Conservation (phyloP, 2,113 vertebrate genomes). For the Nymphicus hollandicus region DNA sequence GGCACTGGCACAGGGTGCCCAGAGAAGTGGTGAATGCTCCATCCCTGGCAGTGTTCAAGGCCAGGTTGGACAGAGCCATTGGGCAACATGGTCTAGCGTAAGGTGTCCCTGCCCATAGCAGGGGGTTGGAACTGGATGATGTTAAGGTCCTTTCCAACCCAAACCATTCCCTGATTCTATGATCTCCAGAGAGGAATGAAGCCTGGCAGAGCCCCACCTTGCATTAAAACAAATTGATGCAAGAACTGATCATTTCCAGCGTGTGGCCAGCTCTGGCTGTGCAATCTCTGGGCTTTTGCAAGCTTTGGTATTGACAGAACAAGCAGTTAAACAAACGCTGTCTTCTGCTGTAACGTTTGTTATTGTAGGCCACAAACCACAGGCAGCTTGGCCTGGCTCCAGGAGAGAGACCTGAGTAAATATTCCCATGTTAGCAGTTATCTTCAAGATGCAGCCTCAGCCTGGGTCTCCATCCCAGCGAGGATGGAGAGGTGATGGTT, state of each 20-base stretch:
- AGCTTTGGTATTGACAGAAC: conserved; percentile 27
- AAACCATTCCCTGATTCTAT: not conserved
- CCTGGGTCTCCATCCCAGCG: not conserved
- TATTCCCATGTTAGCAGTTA: conserved; percentile 1
- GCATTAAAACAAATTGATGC: not conserved
- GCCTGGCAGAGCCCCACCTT: not conserved
- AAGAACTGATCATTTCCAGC: not conserved
- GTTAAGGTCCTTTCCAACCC: not conserved
- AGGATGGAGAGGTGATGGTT: not conserved
- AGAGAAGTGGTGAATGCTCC: not conserved
- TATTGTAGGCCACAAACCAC: conserved; percentile 49
- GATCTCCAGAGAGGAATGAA: not conserved
- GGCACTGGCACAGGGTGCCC: not conserved
- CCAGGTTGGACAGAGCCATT: not conserved
- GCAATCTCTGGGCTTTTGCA: conserved; percentile 38
- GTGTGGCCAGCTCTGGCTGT: not conserved
- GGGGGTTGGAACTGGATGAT: not conserved
- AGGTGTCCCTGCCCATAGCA: not conserved
- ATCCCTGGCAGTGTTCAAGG: not conserved
- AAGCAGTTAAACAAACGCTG: conserved; percentile 42
- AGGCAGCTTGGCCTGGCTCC: conserved; percentile 36
- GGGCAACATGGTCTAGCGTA: not conserved
- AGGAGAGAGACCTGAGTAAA: conserved; percentile 12
- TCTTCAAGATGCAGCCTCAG: conserved; percentile 24
- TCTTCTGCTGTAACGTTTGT: conserved; percentile 23